A percentile compares a stretch with the other conserved stretches of the same genome.
These are phyloP conservation scores for Muricea muricata DNA, from an alignment of 92 coral and sea anemone species.

Conservation along the genomic window DNA sequence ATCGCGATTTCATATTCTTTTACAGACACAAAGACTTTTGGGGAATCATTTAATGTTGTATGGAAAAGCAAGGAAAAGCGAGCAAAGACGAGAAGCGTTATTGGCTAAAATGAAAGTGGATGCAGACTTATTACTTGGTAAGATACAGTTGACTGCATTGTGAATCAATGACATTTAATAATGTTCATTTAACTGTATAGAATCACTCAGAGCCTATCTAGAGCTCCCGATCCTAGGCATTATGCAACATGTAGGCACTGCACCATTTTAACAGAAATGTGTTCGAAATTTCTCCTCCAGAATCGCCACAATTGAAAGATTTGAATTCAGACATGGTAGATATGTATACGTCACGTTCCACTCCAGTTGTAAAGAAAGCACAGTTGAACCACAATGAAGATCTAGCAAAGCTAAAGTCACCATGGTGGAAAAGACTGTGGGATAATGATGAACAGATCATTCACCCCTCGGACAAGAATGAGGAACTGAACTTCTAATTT, in stretches of 20 bases:
- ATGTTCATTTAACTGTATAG: too few relatives aligned
- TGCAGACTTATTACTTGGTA: conserved; percentile 87
- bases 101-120: conserved; percentile 90
- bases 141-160: too few relatives aligned
- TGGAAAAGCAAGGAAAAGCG: conserved; percentile 79
- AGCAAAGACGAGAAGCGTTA: conserved; percentile 90
- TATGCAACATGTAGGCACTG: too few relatives aligned
- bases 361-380: conserved; percentile 93
- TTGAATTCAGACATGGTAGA: conserved; percentile 68
- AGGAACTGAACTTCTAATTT: conserved; percentile 63
- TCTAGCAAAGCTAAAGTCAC: conserved; percentile 68
- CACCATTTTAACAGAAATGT: too few relatives aligned
- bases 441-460: conserved; percentile 63
- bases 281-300: too few relatives aligned
- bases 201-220: too few relatives aligned
- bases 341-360: conserved; percentile 75
- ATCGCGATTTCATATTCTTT: too few relatives aligned
- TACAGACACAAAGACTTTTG: conserved; percentile 79
- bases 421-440: conserved; percentile 98
- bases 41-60: conserved; percentile 85
- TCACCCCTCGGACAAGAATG: conserved; percentile 25
- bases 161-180: not conserved
- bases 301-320: conserved; percentile 80
- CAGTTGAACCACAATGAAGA: conserved; percentile 85
- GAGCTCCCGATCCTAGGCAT: too few relatives aligned